Base-by-base conservation (phyloP, 2,113 vertebrate genomes). In the Dicrurus megarhynchus region DNA sequence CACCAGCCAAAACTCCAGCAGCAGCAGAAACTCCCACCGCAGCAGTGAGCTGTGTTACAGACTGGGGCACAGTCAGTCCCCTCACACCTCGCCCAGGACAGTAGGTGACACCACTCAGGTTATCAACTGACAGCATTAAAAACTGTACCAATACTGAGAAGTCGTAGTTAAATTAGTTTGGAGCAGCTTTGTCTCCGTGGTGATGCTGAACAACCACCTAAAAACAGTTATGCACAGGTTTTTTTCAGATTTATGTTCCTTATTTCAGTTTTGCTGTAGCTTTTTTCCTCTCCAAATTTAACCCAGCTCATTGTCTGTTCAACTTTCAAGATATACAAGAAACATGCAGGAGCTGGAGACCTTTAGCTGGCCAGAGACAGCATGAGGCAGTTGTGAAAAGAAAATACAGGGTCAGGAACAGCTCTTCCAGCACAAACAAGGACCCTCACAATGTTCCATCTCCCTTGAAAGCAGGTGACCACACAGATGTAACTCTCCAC, bases 61-160 rank as follows among this genome's bases (percentile, higher is more conserved):
- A 4, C 11, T 12, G 11, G 7, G 32, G n/a, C 57, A 68, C 41
- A 28, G n/a, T 4, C 60, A 47, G 73, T 1, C 9, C 46, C 59
- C 55, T 35, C 4, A 37, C 3, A 53, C 6, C 30, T 33, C 69
- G 42, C 16, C 3, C 1, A 32, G 37, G 8, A 67, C 8, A 64
- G 53, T 10, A 3, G 6, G 16, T 7, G 4, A 17, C 30, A 37
- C 2, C 0, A 11, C 22, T 35, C 39, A 11, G 64, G 7, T 57
- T 27, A 49, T 46, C 47, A 37, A 32, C 0, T 21, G 18, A 23
- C 8, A 14, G 42, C 37, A 59, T 33, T 23, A 68, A 63, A 39
- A 81, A 33, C 33, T 50, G 18, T 13, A 42, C 28, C 56, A 75
- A 39, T 1, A 59, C 39, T 17, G 5, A 32, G 11, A 73, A 78